These are phyloP conservation scores for Piscicola geometra DNA, from an alignment of 2,888 invertebrate genomes.

Conservation along the genomic window DNA sequence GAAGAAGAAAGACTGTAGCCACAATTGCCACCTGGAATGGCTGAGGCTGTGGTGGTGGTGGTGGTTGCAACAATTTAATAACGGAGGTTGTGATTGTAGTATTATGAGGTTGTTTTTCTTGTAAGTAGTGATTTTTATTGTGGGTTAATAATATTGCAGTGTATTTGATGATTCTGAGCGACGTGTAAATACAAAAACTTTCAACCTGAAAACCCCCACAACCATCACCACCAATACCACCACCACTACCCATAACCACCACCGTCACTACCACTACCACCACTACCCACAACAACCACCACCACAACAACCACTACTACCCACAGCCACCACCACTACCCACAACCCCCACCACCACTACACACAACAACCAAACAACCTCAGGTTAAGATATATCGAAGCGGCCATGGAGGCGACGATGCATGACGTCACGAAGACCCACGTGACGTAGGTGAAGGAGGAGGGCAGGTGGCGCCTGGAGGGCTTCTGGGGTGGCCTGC, in stretches of 20 bases:
- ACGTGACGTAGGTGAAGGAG: conserved; percentile 51
- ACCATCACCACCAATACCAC: too few species aligned
- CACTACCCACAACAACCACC: too few species aligned
- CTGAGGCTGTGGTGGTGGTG: conserved; percentile 48
- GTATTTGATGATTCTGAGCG: background rate
- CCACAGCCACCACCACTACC: too few species aligned
- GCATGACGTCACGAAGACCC: conserved; percentile 48
- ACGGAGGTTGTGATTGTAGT: too few species aligned
- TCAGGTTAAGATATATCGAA: conserved; percentile 51
- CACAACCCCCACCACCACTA: too few species aligned
- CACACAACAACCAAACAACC: conserved; percentile 42
- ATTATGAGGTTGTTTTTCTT: too few species aligned
- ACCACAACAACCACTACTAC: too few species aligned
- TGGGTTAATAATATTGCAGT: background rate
- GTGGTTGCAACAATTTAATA: background rate
- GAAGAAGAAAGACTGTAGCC: conserved; percentile 55
- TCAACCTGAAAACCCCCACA: too few species aligned
- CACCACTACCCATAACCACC: too few species aligned
- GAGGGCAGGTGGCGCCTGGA: conserved; percentile 47
- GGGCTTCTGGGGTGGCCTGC: conserved; percentile 29
- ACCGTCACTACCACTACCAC: too few species aligned
- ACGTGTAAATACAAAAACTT: background rate
- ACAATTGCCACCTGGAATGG: conserved; percentile 49
- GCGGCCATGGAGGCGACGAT: conserved; percentile 47
- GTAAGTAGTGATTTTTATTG: too few species aligned